Conservation (phyloP, 2,888 invertebrate species). For the Synanthedon myopaeformis region DNA sequence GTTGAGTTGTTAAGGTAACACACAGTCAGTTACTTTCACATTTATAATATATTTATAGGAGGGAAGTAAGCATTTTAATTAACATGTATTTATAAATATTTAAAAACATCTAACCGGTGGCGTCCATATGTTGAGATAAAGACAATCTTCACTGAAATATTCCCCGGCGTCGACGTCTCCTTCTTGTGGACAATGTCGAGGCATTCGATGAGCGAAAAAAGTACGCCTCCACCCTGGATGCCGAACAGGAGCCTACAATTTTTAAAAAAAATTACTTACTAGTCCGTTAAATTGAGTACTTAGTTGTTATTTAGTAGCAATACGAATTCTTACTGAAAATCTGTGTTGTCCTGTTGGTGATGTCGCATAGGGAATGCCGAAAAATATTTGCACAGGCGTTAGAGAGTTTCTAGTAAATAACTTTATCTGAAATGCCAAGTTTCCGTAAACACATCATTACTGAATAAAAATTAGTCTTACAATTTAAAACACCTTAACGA, state of each 20-base stretch:
- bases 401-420: constrained; percentile 73
- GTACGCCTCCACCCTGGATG: constrained; percentile 80
- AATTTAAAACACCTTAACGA: too few relatives aligned
- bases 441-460: constrained; percentile 1
- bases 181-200: constrained; percentile 77
- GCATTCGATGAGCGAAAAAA: constrained; percentile 76
- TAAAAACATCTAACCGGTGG: constrained; percentile 71
- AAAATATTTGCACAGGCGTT: constrained; percentile 75
- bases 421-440: constrained; percentile 65
- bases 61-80: neutral
- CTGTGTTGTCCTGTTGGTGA: constrained; percentile 80
- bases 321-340: constrained; percentile 73
- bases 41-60: too few relatives aligned
- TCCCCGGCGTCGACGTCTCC: constrained; percentile 24
- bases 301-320: neutral
- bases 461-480: neutral
- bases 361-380: constrained; percentile 85
- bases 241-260: constrained; percentile 73
- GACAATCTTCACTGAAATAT: constrained; percentile 80
- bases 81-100: constrained; percentile 1
- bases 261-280: neutral
- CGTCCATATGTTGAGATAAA: constrained; percentile 92
- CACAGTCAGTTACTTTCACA: too few relatives aligned
- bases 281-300: neutral
- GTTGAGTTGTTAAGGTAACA: too few relatives aligned